phyloP scores from a whole-genome alignment of 1,140 invertebrate genomes.

The Bombyx mori region ASM3026992v2 NC_085127.1:11598501-11599000 shows the following conservation, averaged over 20 bases:
- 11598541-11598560: slow-evolving; percentile 70
- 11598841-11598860: too few relatives aligned
- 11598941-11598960: too few relatives aligned
- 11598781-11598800: too few relatives aligned
- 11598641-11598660: neutral
- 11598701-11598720: slow-evolving; percentile 25
- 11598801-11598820: neutral
- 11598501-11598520: slow-evolving; percentile 65
- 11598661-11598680: neutral
- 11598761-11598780: slow-evolving; percentile 44
- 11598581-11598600: slow-evolving; percentile 20
- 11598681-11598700: neutral
- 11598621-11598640: neutral
- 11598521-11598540: slow-evolving; percentile 71
- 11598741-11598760: slow-evolving; percentile 31
- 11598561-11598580: slow-evolving; percentile 62
- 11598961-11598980: too few relatives aligned
- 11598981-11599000: too few relatives aligned
- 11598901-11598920: too few relatives aligned
- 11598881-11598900: too few relatives aligned
- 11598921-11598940: too few relatives aligned
- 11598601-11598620: neutral
- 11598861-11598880: too few relatives aligned
- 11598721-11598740: slow-evolving; percentile 59
- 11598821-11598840: neutral